Evolutionary conservation across 2,113 vertebrate genomes (phyloP).

Genomic region (Scalopus aquaticus): DNA sequence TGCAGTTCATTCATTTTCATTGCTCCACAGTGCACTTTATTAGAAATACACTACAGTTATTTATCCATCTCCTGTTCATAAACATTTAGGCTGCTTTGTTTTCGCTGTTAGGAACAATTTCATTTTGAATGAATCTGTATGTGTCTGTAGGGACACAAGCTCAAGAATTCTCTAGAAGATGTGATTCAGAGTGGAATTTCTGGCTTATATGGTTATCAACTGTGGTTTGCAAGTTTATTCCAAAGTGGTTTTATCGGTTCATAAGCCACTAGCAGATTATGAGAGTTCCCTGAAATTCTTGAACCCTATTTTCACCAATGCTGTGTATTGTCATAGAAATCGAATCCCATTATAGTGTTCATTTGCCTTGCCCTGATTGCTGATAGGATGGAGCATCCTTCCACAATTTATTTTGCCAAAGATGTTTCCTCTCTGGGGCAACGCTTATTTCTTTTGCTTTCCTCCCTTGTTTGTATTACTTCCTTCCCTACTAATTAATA

Average conservation of each 20-base stretch:
- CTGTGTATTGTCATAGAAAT: background rate
- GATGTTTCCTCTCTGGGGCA: background rate
- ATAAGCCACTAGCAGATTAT: background rate
- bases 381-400: background rate
- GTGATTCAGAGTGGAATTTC: constrained; percentile 10
- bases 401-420: background rate
- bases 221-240: background rate
- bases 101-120: background rate
- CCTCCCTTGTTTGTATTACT: background rate
- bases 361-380: background rate
- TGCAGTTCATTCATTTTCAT: background rate
- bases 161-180: background rate
- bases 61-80: background rate
- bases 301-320: background rate
- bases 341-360: background rate
- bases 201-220: background rate
- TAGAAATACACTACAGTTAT: background rate
- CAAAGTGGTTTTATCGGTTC: background rate
- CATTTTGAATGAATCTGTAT: background rate
- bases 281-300: background rate
- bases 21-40: background rate
- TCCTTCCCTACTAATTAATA: background rate
- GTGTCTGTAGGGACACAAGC: background rate
- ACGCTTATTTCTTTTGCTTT: background rate
- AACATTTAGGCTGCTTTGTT: background rate